Conservation (phyloP, 1,140 invertebrate genomes). For the Rhizoglyphus robini region DNA sequence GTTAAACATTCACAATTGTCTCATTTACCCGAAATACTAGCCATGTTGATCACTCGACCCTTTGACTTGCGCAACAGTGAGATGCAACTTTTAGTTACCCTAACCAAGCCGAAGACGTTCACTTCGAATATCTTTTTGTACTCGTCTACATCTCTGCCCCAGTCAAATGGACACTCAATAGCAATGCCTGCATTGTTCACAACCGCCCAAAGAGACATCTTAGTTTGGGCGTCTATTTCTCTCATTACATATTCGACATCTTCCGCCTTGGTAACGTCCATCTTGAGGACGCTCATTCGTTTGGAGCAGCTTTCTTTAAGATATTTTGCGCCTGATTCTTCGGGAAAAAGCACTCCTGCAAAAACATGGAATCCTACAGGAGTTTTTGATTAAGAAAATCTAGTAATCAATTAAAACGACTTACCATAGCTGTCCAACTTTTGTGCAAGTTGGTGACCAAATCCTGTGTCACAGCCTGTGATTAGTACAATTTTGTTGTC, state of each 20-base stretch:
- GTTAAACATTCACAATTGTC: neutral
- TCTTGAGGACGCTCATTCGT: conserved; percentile 27
- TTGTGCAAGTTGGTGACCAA: conserved; percentile 35
- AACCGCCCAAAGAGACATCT: conserved; percentile 58
- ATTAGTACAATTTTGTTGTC: conserved; percentile 28
- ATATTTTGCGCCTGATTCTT: conserved; percentile 30
- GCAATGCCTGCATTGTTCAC: conserved; percentile 64
- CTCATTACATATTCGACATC: conserved; percentile 14
- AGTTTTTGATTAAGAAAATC: neutral
- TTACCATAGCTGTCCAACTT: conserved; percentile 33
- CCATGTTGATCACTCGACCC: conserved; percentile 41
- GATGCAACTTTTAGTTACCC: conserved; percentile 49
- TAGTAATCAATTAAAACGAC: neutral
- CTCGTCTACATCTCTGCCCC: conserved; percentile 30
- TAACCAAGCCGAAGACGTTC: conserved; percentile 50
- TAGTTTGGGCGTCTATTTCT: neutral
- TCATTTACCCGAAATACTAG: conserved; percentile 30
- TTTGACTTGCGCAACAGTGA: conserved; percentile 51
- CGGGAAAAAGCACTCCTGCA: conserved; percentile 37
- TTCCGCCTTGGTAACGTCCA: conserved; percentile 35
- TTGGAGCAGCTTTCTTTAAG: conserved; percentile 23
- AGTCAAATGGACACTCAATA: conserved; percentile 39
- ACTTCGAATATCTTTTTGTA: conserved; percentile 36
- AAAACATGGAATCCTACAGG: conserved; percentile 37
- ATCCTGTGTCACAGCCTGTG: conserved; percentile 39